Conservation (phyloP, 2,797 vertebrate species). For the Myotis daubentonii region DNA sequence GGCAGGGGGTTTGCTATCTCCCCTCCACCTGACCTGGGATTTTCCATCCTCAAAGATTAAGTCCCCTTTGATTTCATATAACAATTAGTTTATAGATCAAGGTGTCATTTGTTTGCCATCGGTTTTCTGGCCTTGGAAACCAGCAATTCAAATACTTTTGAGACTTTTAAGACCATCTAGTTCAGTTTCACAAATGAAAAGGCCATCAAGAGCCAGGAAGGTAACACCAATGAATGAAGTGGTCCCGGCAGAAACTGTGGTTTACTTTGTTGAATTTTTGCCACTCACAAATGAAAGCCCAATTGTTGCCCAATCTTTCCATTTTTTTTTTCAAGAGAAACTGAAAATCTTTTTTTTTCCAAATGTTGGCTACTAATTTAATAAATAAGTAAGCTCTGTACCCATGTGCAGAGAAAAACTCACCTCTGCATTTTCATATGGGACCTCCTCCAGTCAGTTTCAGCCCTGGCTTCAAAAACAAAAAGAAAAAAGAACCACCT, state of each 20-base stretch:
- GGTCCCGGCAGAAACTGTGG: neutral
- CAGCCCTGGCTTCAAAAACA: neutral
- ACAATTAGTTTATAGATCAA: neutral
- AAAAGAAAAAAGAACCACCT: neutral
- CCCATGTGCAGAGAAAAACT: neutral
- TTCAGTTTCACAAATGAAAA: conserved; percentile 1
- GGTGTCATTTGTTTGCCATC: neutral
- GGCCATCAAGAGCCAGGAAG: neutral
- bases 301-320: neutral
- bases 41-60: conserved; percentile 52
- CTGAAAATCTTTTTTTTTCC: neutral
- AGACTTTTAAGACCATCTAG: neutral
- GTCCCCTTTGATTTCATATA: conserved; percentile 23
- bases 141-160: neutral
- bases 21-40: neutral
- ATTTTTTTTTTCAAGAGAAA: conserved; percentile 48
- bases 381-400: neutral
- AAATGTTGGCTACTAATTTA: neutral
- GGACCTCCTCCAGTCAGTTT: neutral
- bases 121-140: neutral
- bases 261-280: neutral
- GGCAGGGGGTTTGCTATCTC: neutral
- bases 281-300: conserved; percentile 7
- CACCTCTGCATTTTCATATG: neutral
- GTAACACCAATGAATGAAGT: neutral